Evolutionary conservation across 2,797 vertebrate species (phyloP), one percentile per base, ranked within the genome.

Genomic region (Chanos chanos): DNA sequence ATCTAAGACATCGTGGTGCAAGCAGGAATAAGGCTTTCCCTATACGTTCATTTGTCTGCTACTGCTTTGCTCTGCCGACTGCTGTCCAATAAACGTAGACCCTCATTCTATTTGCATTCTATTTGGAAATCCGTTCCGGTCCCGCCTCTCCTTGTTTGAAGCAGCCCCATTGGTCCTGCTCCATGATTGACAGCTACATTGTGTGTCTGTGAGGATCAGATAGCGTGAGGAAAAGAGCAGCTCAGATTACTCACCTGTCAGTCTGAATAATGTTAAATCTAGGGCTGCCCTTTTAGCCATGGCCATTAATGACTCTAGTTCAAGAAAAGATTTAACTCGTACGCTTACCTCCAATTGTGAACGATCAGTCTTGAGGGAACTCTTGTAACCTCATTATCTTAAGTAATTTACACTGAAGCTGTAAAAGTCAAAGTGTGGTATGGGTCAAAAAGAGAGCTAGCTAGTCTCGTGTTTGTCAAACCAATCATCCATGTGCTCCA

Each of bases 121-220:
- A n/a, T 36, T 37, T 31, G 36, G 28, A 27, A 33, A 34, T 15
- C 19, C 25, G 19, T 18, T 34, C 18, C 39, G 37, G 41, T 48
- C 24, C 43, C 34, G 33, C 62, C 36, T 34, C 8, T 16, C 30
- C 7, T 5, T 37, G 12, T 22, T 13, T 4, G n/a, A 40, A 25
- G 21, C 18, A 36, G 50, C 13, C 37, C 30, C 27, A 27, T n/a
- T 5, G 21, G 6, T 47, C 55, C 19, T 12, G 47, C 44, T 49
- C 49, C 40, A 21, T 56, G 64, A 72, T 56, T 68, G 70, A 65
- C 66, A 61, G 65, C 56, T 54, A 31, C 8, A 7, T 41, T 40
- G 33, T 7, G 18, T 30, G 41, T 28, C 37, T 16, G 5, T 47
- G 27, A n/a, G 55, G 48, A 66, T 66, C 55, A 66, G 48, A 60